phyloP scores from a whole-genome alignment of 2,888 invertebrate genomes.

The Lamellibrachia columna region DNA sequence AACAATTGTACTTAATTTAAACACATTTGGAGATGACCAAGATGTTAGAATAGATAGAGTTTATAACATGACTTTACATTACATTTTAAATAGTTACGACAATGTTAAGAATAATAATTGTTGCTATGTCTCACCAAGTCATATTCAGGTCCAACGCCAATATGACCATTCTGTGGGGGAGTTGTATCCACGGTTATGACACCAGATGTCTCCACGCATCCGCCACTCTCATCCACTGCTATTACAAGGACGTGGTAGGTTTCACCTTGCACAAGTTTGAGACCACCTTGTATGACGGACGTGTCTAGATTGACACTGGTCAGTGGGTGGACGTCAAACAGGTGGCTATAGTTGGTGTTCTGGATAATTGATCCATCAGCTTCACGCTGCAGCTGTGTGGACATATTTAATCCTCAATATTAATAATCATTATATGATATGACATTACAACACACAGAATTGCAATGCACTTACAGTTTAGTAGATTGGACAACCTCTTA shows the following conservation, averaged over 20 bases:
- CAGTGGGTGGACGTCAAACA: neutral
- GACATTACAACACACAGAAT: neutral
- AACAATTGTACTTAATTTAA: too few relatives aligned
- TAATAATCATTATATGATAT: neutral
- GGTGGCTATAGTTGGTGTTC: neutral
- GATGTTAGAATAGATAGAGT: too few relatives aligned
- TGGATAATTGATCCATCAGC: neutral
- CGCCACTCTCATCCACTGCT: constrained; percentile 47
- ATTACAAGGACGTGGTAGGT: constrained; percentile 20
- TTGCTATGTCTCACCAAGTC: neutral
- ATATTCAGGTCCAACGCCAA: neutral
- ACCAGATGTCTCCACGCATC: constrained; percentile 42
- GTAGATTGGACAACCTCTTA: too few relatives aligned
- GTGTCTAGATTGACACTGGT: neutral
- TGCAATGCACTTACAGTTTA: neutral
- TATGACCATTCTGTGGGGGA: constrained; percentile 39
- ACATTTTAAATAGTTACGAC: neutral
- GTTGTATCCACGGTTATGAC: constrained; percentile 44
- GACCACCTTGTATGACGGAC: neutral
- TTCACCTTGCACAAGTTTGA: neutral
- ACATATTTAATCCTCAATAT: neutral
- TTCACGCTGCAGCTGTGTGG: neutral
- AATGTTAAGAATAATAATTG: neutral
- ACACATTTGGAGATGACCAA: too few relatives aligned
- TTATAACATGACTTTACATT: too few relatives aligned